These are phyloP conservation scores for Rhynchomys soricoides DNA, from an alignment of 2,113 vertebrate genomes.

Conservation along the genomic window DNA sequence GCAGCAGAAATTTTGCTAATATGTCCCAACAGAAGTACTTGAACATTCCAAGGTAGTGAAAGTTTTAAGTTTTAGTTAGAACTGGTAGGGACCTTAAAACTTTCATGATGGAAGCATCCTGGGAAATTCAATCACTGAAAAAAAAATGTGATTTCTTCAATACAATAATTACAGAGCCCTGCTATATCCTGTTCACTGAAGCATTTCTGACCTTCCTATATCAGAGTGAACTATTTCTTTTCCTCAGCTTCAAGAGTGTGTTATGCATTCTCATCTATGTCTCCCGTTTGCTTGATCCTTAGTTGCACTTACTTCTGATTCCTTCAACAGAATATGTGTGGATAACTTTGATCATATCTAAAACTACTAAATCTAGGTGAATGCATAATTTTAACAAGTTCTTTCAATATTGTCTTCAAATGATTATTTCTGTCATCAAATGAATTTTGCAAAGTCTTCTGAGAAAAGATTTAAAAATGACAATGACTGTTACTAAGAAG, in stretches of 20 bases:
- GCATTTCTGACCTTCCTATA: background rate
- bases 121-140: background rate
- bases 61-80: slow-evolving; percentile 42
- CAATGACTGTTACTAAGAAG: background rate
- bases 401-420: background rate
- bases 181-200: background rate
- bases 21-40: background rate
- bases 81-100: background rate
- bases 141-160: slow-evolving; percentile 10
- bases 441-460: background rate
- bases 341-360: background rate
- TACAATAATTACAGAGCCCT: background rate
- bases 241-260: background rate
- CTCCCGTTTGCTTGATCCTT: background rate
- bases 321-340: background rate
- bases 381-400: background rate
- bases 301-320: background rate
- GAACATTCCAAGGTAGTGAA: background rate
- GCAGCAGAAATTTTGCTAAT: slow-evolving; percentile 48
- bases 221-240: background rate
- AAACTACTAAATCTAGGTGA: background rate
- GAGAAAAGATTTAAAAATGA: background rate
- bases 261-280: background rate
- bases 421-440: background rate
- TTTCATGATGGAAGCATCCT: background rate